Conservation (phyloP, 1,140 invertebrate genomes). For the Psilanteris sp. region DNA sequence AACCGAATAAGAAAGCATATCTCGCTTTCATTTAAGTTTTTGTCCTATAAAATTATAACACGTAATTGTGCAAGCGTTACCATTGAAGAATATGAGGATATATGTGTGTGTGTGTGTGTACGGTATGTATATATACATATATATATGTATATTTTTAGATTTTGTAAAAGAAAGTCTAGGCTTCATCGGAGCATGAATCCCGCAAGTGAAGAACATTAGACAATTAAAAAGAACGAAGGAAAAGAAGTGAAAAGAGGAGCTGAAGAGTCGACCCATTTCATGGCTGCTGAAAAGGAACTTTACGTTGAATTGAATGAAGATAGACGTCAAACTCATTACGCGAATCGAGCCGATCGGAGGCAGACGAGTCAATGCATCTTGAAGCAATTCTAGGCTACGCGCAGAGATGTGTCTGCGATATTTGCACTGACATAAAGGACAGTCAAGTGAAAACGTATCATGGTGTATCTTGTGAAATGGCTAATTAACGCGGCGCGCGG, state of each 20-base stretch:
- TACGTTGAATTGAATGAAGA: constrained; percentile 22
- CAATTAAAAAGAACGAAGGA: too few relatives aligned
- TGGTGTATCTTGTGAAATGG: constrained; percentile 42
- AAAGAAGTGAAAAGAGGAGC: constrained; percentile 3
- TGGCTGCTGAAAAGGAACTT: constrained; percentile 9
- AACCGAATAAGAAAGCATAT: too few relatives aligned
- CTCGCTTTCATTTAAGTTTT: too few relatives aligned
- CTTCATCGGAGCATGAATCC: too few relatives aligned
- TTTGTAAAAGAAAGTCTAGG: constrained; percentile 3
- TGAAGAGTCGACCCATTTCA: constrained; percentile 5
- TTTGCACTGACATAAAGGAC: constrained; percentile 33
- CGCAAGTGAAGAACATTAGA: too few relatives aligned
- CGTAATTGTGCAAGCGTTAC: too few relatives aligned
- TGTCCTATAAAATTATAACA: too few relatives aligned
- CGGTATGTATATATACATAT: too few relatives aligned
- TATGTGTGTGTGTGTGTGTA: too few relatives aligned
- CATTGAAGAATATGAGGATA: too few relatives aligned
- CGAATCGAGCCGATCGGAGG: constrained; percentile 8
- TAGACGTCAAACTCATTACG: constrained; percentile 20
- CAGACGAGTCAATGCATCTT: constrained; percentile 46
- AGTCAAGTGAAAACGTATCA: constrained; percentile 52
- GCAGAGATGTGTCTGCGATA: constrained; percentile 29
- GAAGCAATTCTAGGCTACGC: constrained; percentile 44
- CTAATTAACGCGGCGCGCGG: constrained; percentile 43
- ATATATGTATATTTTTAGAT: too few relatives aligned